Percentiles rank a stretch among this genome's conserved stretches.
These are phyloP conservation scores for Pipistrellus kuhlii DNA, from an alignment of 2,797 vertebrate genomes.

Conservation along the genomic window DNA sequence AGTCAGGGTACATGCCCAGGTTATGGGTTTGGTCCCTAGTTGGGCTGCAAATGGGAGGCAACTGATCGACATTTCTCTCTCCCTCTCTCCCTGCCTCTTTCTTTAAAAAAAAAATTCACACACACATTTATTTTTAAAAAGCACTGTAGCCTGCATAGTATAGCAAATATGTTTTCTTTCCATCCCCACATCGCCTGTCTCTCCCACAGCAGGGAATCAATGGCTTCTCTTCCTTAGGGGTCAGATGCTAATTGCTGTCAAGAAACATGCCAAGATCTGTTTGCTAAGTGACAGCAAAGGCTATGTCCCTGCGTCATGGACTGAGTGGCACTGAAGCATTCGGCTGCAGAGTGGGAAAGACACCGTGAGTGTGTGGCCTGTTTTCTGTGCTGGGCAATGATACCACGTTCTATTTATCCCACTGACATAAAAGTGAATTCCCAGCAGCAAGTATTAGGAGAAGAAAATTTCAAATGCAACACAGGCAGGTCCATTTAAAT, in stretches of 20 bases:
- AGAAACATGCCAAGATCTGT: conserved; percentile 10
- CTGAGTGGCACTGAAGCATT: neutral
- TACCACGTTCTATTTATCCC: neutral
- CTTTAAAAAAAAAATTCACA: neutral
- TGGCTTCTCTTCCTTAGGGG: neutral
- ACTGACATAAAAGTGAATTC: neutral
- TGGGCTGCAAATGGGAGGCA: neutral
- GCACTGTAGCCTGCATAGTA: neutral
- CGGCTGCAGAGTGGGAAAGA: neutral
- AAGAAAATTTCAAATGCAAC: neutral
- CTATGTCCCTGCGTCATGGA: neutral
- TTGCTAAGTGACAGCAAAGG: neutral
- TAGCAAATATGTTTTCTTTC: neutral
- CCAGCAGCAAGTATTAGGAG: neutral
- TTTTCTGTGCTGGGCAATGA: neutral
- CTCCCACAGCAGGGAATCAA: neutral
- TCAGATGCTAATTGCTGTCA: conserved; percentile 34
- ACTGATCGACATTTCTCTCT: neutral
- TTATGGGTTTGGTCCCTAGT: neutral
- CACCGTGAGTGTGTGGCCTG: neutral
- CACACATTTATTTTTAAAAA: neutral
- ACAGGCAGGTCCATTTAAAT: no score
- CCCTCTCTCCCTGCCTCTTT: neutral
- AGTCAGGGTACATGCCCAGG: neutral
- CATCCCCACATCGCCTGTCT: neutral